phyloP scores from a whole-genome alignment of 2,797 vertebrate genomes.

The Eutrigla gurnardus region DNA sequence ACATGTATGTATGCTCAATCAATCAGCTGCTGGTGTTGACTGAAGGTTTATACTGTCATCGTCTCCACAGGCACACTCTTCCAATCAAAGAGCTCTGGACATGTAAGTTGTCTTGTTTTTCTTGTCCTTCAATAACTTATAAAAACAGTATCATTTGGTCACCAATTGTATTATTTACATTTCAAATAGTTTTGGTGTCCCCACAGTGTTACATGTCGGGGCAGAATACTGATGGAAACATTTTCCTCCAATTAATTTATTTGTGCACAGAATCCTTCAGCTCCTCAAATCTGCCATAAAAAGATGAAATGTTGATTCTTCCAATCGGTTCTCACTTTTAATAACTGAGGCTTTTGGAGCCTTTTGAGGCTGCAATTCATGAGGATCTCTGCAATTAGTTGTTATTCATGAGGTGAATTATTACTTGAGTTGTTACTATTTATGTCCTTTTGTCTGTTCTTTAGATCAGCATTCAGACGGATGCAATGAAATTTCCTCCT shows the following conservation, averaged over 20 bases:
- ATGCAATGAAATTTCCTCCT: constrained; percentile 82
- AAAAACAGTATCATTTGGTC: background rate
- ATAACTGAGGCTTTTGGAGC: background rate
- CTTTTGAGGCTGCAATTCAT: background rate
- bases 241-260: background rate
- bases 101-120: constrained; percentile 83
- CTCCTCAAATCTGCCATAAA: background rate
- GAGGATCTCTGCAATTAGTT: background rate
- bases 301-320: background rate
- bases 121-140: background rate
- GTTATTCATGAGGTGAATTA: background rate
- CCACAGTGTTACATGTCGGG: background rate
- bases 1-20: background rate
- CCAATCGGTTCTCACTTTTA: background rate
- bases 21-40: background rate
- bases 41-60: constrained; percentile 5
- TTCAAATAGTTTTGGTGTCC: background rate
- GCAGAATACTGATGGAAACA: background rate
- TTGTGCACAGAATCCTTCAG: background rate
- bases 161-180: background rate
- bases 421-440: background rate
- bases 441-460: background rate
- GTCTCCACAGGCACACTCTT: constrained; percentile 83
- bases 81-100: constrained; percentile 86
- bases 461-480: constrained; percentile 91